Base-by-base conservation (phyloP, 1,140 invertebrate genomes). In the Amphibalanus amphitrite region DNA sequence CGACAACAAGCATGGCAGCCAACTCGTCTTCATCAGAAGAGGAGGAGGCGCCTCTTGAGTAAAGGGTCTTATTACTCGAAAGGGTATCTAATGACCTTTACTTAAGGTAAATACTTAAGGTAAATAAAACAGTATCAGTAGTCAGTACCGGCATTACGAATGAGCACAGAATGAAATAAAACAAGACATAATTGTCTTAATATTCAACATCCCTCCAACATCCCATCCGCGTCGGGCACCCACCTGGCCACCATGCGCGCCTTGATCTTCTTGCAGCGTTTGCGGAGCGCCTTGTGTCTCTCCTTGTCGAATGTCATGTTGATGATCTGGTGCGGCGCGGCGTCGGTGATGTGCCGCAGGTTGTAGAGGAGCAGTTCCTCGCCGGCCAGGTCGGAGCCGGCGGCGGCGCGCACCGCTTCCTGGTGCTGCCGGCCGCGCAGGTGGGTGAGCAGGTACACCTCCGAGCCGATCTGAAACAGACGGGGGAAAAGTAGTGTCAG, bases 371-470 rank as follows among this genome's bases (percentile, higher is more conserved):
- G 87, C 30, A 89, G 79, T 76, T 90, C 88, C 72, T 88, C 85
- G 65, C 84, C 82, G 26, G 84, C 85, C 33, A 84, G 84, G 77
- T 79, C 83, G 81, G 78, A 82, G 77, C 84, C 85, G 72, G 85
- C 83, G 74, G 86, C 80, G 69, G 82, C 81, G 72, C 79, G 79
- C 6, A 91, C 82, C 0, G 87, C 85, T 77, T 90, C 88, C 72
- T 88, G 83, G 78, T 92, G 90, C 47, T 83, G 82, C 76, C 86
- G 85, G 0, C 90, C 87, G 75, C 89, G 82, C 30, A 92, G 77
- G 78, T 92, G 90, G 78, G 88, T 90, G 74, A 90, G 78, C 13
- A 92, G 79, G 75, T 89, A 86, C 0, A 92, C 89, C 81, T 92
- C 90, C 30, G 89, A 91, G 70, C 84, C 84, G 76, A 92, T 89